Base-by-base conservation (phyloP, 2,888 invertebrate genomes). In the Boloria selene region DNA sequence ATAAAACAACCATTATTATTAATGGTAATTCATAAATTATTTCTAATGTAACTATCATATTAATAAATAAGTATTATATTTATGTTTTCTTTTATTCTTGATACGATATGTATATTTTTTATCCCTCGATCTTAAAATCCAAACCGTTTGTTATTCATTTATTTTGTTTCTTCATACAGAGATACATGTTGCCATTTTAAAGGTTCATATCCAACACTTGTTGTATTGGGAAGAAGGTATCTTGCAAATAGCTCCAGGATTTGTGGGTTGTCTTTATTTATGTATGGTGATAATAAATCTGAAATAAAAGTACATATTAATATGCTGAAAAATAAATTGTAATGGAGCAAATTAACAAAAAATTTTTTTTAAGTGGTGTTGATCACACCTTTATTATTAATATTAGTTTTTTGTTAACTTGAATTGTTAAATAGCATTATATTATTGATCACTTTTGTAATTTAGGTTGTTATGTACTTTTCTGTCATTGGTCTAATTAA, bases 161-260 rank as follows among this genome's bases (percentile, higher is more conserved):
- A 64, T 52, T 59, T 26, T 3, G 64, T 77, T 69, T 77, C 73
- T 70, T 90, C 84, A 79, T 92, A 94, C 38, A 94, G 77, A 61
- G 93, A 93, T 69, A 90, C 83, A 79, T 96, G 95, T 89, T 97
- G 97, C 82, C 97, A 94, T 81, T 96, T 95, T 17, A 97, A 80
- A 10, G 97, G 97, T 89, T 99, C 98, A 78, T 95, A 94, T 0
- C 98, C 99, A 79, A 96, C 94, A 77, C 97, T 97, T 0, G 96
- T 96, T 86, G 97, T 98, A 31, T 94, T 93, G 0, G 98, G 97
- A 59, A 96, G 93, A 22, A 99, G 93, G 85, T 97, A 98, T 73
- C 99, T 93, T 0, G 98, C 98, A 90, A 98, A 99, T 62, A 99
- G 83, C 87, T 99, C 99, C 73, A 98, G 86, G 74, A 95, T 95